Conservation (phyloP, 2,113 vertebrate genomes). For the Benitochromis conjunctus region DNA sequence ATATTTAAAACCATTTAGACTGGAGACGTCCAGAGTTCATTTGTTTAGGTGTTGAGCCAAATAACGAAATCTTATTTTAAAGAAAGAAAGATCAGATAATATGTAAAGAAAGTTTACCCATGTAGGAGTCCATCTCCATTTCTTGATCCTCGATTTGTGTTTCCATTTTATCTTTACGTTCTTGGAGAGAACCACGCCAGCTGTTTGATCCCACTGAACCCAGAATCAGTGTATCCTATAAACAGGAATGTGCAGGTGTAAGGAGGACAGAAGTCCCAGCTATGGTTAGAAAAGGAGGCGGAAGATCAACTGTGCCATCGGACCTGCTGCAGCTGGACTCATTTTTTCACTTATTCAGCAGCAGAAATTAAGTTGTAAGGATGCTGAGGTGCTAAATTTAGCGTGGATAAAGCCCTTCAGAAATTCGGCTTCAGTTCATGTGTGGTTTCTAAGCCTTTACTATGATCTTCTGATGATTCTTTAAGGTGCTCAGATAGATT, state of each 20-base stretch:
- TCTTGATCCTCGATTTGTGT: conserved; percentile 19
- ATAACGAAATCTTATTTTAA: fast-evolving
- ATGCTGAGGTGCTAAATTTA: background rate
- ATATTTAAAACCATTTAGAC: fast-evolving
- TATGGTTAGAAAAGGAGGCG: fast-evolving
- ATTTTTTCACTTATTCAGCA: fast-evolving
- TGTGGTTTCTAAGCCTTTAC: background rate
- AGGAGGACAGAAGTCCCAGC: background rate
- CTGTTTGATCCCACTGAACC: conserved; percentile 66
- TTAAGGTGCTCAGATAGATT: fast-evolving
- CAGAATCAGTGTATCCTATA: conserved; percentile 58
- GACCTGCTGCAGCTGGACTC: background rate
- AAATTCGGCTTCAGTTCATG: background rate
- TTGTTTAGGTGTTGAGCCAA: fast-evolving
- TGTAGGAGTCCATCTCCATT: conserved; percentile 58
- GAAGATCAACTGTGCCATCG: background rate
- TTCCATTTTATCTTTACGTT: fast-evolving
- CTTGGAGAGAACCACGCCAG: conserved; percentile 57
- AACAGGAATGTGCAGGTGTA: background rate
- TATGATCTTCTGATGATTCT: background rate
- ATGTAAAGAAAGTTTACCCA: conserved; percentile 36
- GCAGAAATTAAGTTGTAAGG: background rate
- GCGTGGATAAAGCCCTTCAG: background rate
- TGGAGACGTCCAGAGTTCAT: fast-evolving
- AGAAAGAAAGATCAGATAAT: fast-evolving